Base-by-base conservation (phyloP, 2,888 invertebrate genomes). In the Aelia acuminata region DNA sequence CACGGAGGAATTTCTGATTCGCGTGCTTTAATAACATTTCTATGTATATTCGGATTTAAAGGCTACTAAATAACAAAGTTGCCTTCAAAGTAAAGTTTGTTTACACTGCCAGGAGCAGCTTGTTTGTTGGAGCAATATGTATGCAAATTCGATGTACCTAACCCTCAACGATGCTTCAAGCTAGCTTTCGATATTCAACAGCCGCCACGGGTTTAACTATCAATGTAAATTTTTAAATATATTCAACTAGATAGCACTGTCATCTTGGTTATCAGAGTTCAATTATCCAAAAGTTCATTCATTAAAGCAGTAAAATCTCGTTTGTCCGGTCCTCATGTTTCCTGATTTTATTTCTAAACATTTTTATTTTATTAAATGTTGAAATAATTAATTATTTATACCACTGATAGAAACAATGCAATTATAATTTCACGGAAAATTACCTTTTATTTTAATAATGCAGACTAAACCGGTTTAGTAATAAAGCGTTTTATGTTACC, bases 41-140 rank as follows among this genome's bases (percentile, higher is more conserved):
- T 70, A 70, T 70, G 63, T 70, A 70, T 70, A 70, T 70, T 70
- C 31, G 63, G 18, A 70, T 70, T 70, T 70, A 70, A 70, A 70
- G 63, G 63, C 15, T 22, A 70, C 63, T 70, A 70, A 70, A 70
- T 70, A 35, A 70, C 63, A 20, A 35, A 70, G 35, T 20, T 20
- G 18, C 18, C 31, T 70, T 70, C 31, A 70, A 13, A 15, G 63
- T 70, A 70, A 70, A 70, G 63, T 70, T 70, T 70, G 63, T 70
- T 70, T 70, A 70, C 63, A 70, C 10, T 70, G 31, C 57, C 26
- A 26, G 31, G 18, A 18, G 35, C 18, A 70, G 63, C 18, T 15
- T 35, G 63, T 70, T 70, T 7, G 63, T 18, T 18, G 18, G 63
- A 7, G 63, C 63, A 70, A 70, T 70, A 70, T 70, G 22, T 70